Evolutionary conservation across 2,113 vertebrate species (phyloP).

Genomic region (Phylloscopus trochiloides): DNA sequence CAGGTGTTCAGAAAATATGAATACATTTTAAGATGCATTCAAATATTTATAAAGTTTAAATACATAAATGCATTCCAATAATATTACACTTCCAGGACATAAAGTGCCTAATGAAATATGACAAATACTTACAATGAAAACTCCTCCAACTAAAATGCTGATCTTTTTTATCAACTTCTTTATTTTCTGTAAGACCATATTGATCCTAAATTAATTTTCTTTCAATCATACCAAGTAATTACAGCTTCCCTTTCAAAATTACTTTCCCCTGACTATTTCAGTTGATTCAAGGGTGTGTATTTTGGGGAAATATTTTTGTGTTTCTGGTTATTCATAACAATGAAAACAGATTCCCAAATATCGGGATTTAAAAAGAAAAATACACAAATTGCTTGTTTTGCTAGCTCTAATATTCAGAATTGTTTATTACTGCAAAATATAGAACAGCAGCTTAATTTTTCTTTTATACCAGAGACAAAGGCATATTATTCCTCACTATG

Average conservation of each 20-base stretch:
- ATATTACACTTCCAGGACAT: neutral
- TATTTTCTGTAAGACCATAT: neutral
- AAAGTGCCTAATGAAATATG: neutral
- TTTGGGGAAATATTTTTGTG: neutral
- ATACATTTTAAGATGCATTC: neutral
- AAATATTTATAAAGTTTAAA: neutral
- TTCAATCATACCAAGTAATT: neutral
- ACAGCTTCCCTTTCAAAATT: neutral
- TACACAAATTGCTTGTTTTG: neutral
- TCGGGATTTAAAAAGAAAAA: neutral
- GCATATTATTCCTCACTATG: constrained; percentile 1
- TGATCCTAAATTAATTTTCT: neutral
- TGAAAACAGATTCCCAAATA: neutral
- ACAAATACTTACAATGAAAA: neutral
- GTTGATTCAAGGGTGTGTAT: fast-evolving
- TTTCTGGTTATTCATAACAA: neutral
- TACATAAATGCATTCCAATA: neutral
- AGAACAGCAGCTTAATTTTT: neutral
- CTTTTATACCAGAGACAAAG: constrained; percentile 20
- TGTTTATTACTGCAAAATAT: neutral
- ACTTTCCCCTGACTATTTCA: neutral
- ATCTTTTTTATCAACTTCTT: neutral
- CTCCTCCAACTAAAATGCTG: neutral
- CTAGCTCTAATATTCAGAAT: neutral
- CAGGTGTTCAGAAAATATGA: neutral